Conservation (phyloP, 30 jellyfish, hydroid and myxozoan species). For the Phacellophora camtschatica region DNA sequence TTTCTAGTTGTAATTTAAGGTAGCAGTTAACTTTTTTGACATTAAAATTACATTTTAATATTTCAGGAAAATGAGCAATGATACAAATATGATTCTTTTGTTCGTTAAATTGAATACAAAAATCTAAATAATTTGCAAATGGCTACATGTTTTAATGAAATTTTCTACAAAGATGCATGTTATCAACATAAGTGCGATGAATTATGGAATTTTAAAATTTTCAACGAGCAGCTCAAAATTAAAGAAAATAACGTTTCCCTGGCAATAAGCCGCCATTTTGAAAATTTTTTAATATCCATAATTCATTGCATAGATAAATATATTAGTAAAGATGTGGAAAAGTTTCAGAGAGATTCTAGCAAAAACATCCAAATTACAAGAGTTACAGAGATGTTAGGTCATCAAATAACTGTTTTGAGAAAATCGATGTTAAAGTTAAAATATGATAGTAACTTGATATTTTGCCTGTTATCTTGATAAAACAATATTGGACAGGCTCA, state of each 20-base stretch:
- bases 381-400: neutral
- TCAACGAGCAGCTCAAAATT: neutral
- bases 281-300: no score
- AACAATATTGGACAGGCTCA: neutral
- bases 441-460: neutral
- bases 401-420: neutral
- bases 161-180: neutral
- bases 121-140: no score
- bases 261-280: neutral
- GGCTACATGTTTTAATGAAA: neutral
- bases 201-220: no score
- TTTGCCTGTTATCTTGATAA: neutral
- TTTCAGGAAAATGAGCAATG: no score
- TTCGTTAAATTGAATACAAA: neutral
- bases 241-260: neutral
- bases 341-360: neutral
- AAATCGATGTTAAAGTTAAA: neutral
- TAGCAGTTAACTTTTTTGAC: no score
- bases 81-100: no score
- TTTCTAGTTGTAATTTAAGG: no score
- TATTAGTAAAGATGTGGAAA: neutral
- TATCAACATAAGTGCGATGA: neutral
- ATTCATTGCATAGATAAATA: neutral
- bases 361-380: neutral
- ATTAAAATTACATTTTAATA: no score